Base-by-base conservation (phyloP, 2,797 vertebrate species). In the Macrochelys suwanniensis region DNA sequence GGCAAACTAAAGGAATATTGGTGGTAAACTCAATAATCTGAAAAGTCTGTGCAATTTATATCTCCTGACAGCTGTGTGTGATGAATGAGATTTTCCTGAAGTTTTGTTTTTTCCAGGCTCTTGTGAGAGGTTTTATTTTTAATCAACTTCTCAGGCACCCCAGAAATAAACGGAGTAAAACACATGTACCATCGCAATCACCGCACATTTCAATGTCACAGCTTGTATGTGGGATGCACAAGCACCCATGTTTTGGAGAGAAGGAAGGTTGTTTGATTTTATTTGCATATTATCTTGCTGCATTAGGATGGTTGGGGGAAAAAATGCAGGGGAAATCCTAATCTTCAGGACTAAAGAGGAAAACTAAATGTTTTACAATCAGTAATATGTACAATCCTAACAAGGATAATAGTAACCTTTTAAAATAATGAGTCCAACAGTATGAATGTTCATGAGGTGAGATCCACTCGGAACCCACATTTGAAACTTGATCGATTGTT, bases 111-210 rank as follows among this genome's bases (percentile, higher is more conserved):
- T 53, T 74, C 47, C 80, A 42, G 86, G 33, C n/a, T 77, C 87
- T 89, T 93, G 47, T 87, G 76, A 83, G 84, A 80, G 47, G 21
- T 28, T 96, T 85, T 26, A 6, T 51, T 87, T 94, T 77, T 51
- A 54, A 47, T 56, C 54, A 21, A 57, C 91, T 85, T 91, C 10
- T 61, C 82, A 74, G 80, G 56, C 37, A 71, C 23, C 1, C 71
- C 65, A 12, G 33, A 50, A 4, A n/a, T 37, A 16, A 42, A 57
- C 31, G 71, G 7, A 26, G 28, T 31, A 33, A 47, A 33, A 50
- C 33, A 42, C 10, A 21, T 80, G 50, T 11, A 28, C 45, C 49
- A 1, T 50, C 17, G 57, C 42, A 21, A 16, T 80, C 37, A 26
- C 21, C 5, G 45, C 11, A 7, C 17, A 11, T 25, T 42, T 17